phyloP scores from a whole-genome alignment of 2,888 invertebrate genomes.

The Pseudoips prasinana region DNA sequence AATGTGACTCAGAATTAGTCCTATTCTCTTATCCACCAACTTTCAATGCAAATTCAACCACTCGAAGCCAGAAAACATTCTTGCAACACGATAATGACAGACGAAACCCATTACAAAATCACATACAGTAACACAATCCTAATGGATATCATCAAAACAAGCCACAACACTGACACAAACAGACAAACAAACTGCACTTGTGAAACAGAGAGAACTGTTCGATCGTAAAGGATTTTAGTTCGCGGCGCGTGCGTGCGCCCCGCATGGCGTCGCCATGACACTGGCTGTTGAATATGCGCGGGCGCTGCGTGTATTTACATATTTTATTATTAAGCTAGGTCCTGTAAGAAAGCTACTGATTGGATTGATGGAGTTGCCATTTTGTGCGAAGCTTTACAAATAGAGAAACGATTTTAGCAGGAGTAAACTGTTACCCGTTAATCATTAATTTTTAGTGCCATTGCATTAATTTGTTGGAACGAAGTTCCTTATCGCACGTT shows the following conservation, averaged over 20 bases:
- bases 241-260: constrained; percentile 56
- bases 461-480: too few species aligned
- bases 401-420: too few species aligned
- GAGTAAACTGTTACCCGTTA: too few species aligned
- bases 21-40: constrained; percentile 22
- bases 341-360: constrained; percentile 39
- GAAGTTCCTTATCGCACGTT: too few species aligned
- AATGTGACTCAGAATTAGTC: too few species aligned
- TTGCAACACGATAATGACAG: constrained; percentile 26
- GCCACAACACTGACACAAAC: constrained; percentile 28
- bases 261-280: constrained; percentile 69
- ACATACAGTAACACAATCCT: constrained; percentile 46
- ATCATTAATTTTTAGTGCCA: too few species aligned
- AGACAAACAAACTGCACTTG: constrained; percentile 16
- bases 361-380: constrained; percentile 20
- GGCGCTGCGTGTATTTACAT: constrained; percentile 58
- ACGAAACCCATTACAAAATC: constrained; percentile 32
- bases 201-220: constrained; percentile 17
- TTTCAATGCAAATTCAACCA: constrained; percentile 17
- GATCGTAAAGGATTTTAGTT: constrained; percentile 23
- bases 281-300: constrained; percentile 48
- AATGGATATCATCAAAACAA: constrained; percentile 44
- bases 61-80: constrained; percentile 20
- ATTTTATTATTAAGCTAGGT: constrained; percentile 62
- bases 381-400: constrained; percentile 21